Percentiles rank a stretch among this genome's conserved stretches.
Conservation (phyloP, 2,888 invertebrate species). For the Drosophila percnosoma region DNA sequence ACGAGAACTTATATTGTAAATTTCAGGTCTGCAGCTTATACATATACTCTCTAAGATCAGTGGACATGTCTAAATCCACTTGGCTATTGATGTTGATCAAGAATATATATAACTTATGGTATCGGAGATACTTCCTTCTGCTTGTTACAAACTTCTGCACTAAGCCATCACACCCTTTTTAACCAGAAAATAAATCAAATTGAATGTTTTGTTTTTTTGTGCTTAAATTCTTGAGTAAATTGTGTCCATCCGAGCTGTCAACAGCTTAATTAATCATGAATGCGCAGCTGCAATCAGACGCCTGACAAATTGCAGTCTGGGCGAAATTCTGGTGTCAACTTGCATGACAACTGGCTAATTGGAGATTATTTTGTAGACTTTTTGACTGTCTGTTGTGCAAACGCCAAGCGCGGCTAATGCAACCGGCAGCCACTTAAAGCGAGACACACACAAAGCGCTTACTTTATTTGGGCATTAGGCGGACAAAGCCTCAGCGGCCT, state of each 20-base stretch:
- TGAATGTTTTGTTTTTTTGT: conserved; percentile 21
- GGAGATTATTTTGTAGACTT: conserved; percentile 15
- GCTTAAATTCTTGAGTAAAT: conserved; percentile 36
- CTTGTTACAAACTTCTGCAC: too few species aligned
- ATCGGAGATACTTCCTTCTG: not conserved
- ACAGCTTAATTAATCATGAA: conserved; percentile 41
- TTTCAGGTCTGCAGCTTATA: too few species aligned
- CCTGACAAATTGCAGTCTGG: conserved; percentile 5
- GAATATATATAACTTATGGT: not conserved
- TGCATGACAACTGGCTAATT: conserved; percentile 35
- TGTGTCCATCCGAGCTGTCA: conserved; percentile 48
- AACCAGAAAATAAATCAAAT: not conserved
- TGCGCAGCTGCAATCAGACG: conserved; percentile 7
- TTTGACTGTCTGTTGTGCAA: conserved; percentile 11
- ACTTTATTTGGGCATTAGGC: conserved; percentile 45
- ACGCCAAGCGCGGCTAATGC: conserved; percentile 31
- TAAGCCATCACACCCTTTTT: not conserved
- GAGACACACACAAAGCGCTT: conserved; percentile 21
- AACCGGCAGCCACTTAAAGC: conserved; percentile 37
- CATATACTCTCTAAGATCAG: not conserved
- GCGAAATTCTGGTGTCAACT: not conserved
- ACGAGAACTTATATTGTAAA: too few species aligned
- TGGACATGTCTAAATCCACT: too few species aligned
- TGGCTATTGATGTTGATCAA: not conserved
- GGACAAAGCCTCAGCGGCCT: conserved; percentile 38